Evolutionary conservation across 2,888 invertebrate species (phyloP).

Genomic region (Eurytoma californica): DNA sequence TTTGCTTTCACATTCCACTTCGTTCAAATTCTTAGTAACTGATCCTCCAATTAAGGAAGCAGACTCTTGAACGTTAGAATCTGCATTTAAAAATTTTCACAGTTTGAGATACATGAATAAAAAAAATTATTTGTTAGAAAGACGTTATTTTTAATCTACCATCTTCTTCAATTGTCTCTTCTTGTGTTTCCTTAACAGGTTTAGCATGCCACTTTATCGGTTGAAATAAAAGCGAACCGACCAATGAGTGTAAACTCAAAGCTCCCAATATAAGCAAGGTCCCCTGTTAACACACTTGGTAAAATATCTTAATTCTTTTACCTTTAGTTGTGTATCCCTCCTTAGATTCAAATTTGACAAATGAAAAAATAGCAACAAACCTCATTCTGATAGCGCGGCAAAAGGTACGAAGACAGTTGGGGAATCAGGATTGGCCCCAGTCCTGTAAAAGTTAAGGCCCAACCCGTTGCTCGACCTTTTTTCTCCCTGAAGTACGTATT

Average conservation of each 20-base stretch:
- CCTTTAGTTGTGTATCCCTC: neutral
- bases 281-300: conserved; percentile 71
- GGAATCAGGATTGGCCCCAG: conserved; percentile 83
- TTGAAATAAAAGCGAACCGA: conserved; percentile 80
- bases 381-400: conserved; percentile 78
- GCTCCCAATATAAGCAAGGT: conserved; percentile 80
- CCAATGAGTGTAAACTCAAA: conserved; percentile 79
- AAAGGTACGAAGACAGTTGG: conserved; percentile 78
- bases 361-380: conserved; percentile 56
- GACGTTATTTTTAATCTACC: neutral
- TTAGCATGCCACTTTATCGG: conserved; percentile 83
- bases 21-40: conserved; percentile 52
- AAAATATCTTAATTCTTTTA: conserved; percentile 12
- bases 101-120: neutral
- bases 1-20: neutral
- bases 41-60: neutral
- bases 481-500: conserved; percentile 81
- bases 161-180: conserved; percentile 23
- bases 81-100: neutral
- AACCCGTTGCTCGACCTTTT: conserved; percentile 80
- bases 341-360: neutral
- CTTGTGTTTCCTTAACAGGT: conserved; percentile 54
- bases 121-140: neutral
- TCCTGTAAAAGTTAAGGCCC: conserved; percentile 81
- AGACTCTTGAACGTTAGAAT: conserved; percentile 1